Conservation (phyloP, 2,797 vertebrate genomes). For the Pristis pectinata region DNA sequence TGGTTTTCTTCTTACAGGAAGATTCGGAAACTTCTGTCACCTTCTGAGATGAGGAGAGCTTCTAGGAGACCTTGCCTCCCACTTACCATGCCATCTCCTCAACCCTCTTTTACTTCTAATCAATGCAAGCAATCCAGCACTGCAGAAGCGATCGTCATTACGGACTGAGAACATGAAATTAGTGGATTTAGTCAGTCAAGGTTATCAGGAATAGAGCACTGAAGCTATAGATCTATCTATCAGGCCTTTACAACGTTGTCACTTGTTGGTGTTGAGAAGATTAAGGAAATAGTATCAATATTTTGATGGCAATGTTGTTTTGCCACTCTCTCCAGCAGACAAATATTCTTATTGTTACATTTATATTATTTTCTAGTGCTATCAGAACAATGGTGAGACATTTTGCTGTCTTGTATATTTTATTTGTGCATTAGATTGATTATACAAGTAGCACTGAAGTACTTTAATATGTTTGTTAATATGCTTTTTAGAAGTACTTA, state of each 20-base stretch:
- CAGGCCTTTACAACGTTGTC: neutral
- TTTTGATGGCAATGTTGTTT: neutral
- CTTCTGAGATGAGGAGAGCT: constrained; percentile 78
- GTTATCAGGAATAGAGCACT: neutral
- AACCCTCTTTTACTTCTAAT: neutral
- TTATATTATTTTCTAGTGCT: constrained; percentile 15
- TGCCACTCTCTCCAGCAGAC: neutral
- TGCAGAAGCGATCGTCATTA: neutral
- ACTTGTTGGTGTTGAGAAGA: neutral
- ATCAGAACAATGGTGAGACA: neutral
- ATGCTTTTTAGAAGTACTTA: neutral
- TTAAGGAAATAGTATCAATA: neutral
- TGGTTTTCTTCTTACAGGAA: constrained; percentile 60
- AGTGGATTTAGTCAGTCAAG: neutral
- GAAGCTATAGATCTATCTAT: neutral
- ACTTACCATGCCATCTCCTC: constrained; percentile 37
- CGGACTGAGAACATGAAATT: neutral
- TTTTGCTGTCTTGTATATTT: neutral
- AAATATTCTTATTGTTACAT: neutral
- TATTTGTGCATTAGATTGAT: neutral
- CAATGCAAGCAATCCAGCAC: neutral
- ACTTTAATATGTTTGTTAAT: constrained; percentile 10
- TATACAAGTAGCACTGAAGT: neutral
- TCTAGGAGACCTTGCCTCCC: constrained; percentile 76
- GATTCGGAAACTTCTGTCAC: constrained; percentile 76